These are phyloP conservation scores for Empis stercorea DNA, from an alignment of 2,888 invertebrate genomes.

Conservation along the genomic window DNA sequence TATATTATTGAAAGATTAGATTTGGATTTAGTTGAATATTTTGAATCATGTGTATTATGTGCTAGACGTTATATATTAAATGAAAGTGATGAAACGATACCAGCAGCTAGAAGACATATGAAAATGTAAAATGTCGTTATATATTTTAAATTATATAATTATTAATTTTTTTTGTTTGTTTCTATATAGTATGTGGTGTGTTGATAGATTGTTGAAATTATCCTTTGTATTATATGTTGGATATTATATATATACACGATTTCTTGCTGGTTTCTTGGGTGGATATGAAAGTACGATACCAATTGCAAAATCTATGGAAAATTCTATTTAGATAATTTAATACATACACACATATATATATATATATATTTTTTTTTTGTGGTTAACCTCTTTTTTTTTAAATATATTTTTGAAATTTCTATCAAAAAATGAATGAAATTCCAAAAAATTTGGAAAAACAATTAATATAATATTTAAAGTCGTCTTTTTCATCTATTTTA, in stretches of 20 bases:
- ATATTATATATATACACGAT: constrained; percentile 32
- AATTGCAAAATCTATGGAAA: background rate
- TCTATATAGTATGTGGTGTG: constrained; percentile 70
- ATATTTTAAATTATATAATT: background rate
- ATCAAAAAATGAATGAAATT: too few relatives aligned
- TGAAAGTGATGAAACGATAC: constrained; percentile 66
- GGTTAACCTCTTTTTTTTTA: background rate
- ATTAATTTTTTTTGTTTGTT: constrained; percentile 9
- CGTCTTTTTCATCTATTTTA: too few relatives aligned
- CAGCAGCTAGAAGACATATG: constrained; percentile 68
- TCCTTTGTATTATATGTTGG: constrained; percentile 52
- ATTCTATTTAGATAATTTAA: background rate
- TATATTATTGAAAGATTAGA: constrained; percentile 54
- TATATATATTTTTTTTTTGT: too few relatives aligned
- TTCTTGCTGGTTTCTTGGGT: constrained; percentile 18
- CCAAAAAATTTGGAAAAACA: too few relatives aligned
- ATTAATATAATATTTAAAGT: too few relatives aligned
- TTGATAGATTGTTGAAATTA: constrained; percentile 59
- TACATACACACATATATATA: too few relatives aligned
- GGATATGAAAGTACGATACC: background rate
- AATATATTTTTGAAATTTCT: too few relatives aligned
- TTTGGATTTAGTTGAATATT: constrained; percentile 65
- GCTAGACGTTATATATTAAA: constrained; percentile 71
- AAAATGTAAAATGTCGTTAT: constrained; percentile 56
- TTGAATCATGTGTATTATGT: constrained; percentile 68